Conservation (phyloP, 2,113 vertebrate genomes). For the Pangasianodon hypophthalmus region DNA sequence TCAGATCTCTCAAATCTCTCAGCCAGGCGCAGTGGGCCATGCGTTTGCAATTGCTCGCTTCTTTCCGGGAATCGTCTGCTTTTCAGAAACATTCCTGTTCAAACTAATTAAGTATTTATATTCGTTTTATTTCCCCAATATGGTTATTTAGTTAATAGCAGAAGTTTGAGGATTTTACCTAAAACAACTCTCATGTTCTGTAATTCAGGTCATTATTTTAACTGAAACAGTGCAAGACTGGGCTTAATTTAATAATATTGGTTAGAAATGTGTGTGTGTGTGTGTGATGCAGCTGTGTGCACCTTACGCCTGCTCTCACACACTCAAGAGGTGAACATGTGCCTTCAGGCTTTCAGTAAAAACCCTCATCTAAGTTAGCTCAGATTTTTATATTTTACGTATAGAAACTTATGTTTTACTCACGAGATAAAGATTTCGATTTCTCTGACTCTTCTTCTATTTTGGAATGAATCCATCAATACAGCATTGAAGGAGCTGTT, state of each 20-base stretch:
- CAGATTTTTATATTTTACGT: neutral
- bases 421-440: neutral
- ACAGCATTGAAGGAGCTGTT: too few relatives aligned
- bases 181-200: neutral
- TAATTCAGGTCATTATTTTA: neutral
- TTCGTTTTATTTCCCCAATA: neutral
- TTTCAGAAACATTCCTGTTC: constrained; percentile 24
- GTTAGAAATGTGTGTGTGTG: neutral
- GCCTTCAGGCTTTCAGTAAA: constrained; percentile 16
- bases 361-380: constrained; percentile 12
- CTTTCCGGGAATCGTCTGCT: constrained; percentile 8
- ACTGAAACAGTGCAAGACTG: neutral
- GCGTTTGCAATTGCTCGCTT: constrained; percentile 21
- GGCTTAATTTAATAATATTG: neutral
- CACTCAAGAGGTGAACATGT: constrained; percentile 42
- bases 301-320: neutral
- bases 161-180: neutral
- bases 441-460: neutral
- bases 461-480: neutral
- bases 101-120: neutral
- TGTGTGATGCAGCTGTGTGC: neutral
- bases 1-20: constrained; percentile 29
- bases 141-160: neutral
- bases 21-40: constrained; percentile 11
- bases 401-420: neutral